Evolutionary conservation across 1,140 invertebrate genomes (phyloP).

Genomic region (Plutomurus gul): DNA sequence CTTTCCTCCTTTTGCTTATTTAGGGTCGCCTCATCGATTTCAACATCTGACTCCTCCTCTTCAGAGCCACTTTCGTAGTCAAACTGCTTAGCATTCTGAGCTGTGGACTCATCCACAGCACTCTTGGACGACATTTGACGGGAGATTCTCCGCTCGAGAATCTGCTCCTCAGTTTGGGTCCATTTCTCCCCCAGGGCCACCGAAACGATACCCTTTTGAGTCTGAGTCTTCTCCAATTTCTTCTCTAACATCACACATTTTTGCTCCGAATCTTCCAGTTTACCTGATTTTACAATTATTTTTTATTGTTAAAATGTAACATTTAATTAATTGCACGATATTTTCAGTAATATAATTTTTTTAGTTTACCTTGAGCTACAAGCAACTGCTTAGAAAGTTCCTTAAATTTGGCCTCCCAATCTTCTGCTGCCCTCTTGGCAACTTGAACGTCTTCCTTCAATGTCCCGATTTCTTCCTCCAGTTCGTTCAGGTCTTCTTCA

Average conservation of each 20-base stretch:
- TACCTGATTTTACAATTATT: conserved; percentile 54
- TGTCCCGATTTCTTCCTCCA: conserved; percentile 57
- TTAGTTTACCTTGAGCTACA: conserved; percentile 65
- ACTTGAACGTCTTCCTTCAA: conserved; percentile 74
- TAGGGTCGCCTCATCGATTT: conserved; percentile 72
- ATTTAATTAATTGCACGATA: no score
- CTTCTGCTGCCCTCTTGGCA: conserved; percentile 75
- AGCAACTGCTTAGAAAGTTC: conserved; percentile 75
- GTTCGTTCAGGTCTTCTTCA: conserved; percentile 59
- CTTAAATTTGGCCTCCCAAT: conserved; percentile 77
- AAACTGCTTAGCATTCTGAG: conserved; percentile 18
- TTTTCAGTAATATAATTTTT: no score
- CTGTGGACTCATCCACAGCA: conserved; percentile 49
- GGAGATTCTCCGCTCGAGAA: conserved; percentile 46
- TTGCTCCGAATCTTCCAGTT: conserved; percentile 77
- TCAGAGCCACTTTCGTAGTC: not conserved
- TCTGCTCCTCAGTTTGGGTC: conserved; percentile 58
- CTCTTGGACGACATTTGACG: conserved; percentile 51
- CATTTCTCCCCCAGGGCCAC: conserved; percentile 45
- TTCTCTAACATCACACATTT: conserved; percentile 74
- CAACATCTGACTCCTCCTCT: conserved; percentile 60
- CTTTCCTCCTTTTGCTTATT: conserved; percentile 68
- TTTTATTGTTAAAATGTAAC: not conserved
- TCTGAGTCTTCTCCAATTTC: conserved; percentile 51
- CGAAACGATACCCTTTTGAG: conserved; percentile 32